Evolutionary conservation across 2,797 vertebrate species (phyloP), one percentile per base, ranked within the genome.

Genomic region (Buceros bicornis): DNA sequence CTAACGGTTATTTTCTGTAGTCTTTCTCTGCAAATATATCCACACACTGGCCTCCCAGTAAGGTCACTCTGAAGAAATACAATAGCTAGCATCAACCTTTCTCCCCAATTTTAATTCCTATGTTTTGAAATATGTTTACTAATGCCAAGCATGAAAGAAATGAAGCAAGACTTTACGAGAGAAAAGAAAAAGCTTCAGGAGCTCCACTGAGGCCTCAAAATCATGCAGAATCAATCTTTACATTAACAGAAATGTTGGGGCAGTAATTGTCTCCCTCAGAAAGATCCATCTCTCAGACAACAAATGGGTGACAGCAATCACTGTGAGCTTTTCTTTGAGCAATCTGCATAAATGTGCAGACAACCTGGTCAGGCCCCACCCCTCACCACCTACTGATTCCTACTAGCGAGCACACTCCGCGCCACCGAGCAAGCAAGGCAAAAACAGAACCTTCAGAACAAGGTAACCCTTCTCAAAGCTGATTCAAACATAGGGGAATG

Each of bases 161-260:
- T 0, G 7, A 88, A 80, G 48, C 51, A 83, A 77, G 20, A 24
- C 66, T 35, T 24, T 82, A 82, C 50, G 42, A 9, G n/a, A 18
- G 71, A 72, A 72, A 28, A 6, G 5, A 67, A 84, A 71, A 80
- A 84, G n/a, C 78, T 45, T 48, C n/a, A 90, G 58, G 82, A 70
- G 40, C 16, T 26, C 20, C 47, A 35, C 26, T 0, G 58, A 69
- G 76, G 64, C 43, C 42, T 82, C 45, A 66, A 72, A 92, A 81
- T 56, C 82, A 66, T 17, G 66, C 74, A 92, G 64, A 87, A 95
- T 51, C 87, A 69, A 93, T 87, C 82, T 76, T 64, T 53, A 64
- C 7, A 51, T 54, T 92, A 88, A 82, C 29, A 74, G 51, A 58
- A 91, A 73, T 20, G 56, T 69, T 87, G 87, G 89, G 90, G 53